Evolutionary conservation across 1,140 invertebrate species (phyloP), one percentile per base, ranked within the genome.

Genomic region (Macrosteles quadrilineatus): DNA sequence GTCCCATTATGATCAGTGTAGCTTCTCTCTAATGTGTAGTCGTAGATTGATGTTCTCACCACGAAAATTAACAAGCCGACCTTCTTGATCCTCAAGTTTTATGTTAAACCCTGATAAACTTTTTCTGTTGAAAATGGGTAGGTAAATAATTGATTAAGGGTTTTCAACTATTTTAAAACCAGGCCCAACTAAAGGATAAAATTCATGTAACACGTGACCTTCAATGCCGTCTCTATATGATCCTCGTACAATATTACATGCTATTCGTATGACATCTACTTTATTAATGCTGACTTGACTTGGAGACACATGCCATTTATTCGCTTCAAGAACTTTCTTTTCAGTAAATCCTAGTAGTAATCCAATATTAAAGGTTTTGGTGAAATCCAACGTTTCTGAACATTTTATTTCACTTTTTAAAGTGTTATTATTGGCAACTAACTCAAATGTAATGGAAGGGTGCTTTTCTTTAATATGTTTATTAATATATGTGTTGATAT

Each of bases 121-220:
- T 11, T 11, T 17, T 53, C 21, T 11, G 11, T 53, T 53, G 47
- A 14, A 17, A 1, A 76, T 36, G 17, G 69, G 69, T 30, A 74
- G 70, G 65, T 75, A 75, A 31, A 74, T 71, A 9, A 73, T 55
- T 12, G 68, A 64, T 23, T 36, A 25, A 21, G 71, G 72, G 14
- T 67, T 68, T 75, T 77, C 73, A 11, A 72, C 68, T 19, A 78
- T 76, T 59, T 77, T 76, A 72, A 74, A 78, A 31, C 76, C 73
- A 3, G 73, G 74, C 32, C 70, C 72, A 0, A 77, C 72, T 19
- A 2, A 40, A 55, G 75, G 71, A 40, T 73, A 76, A 73, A 80
- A 79, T 66, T 76, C 70, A 66, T 80, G 75, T 64, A 80, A 67
- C 25, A 70, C 76, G 71, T 79, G 78, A 11, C 71, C 71, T 45